Evolutionary conservation across 2,888 invertebrate genomes (phyloP).

Genomic region (Patella depressa): DNA sequence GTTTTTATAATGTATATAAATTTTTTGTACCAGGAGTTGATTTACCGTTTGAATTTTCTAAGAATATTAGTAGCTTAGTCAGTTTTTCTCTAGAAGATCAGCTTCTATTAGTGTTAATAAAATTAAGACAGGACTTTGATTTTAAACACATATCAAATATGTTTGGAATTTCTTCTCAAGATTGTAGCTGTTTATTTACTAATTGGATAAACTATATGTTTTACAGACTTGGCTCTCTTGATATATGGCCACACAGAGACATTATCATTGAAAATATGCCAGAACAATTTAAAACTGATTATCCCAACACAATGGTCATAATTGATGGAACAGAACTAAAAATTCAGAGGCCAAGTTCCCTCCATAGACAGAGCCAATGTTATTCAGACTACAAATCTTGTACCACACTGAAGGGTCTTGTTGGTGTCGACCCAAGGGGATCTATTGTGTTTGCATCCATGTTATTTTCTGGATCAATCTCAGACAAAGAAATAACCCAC

Average conservation of each 20-base stretch:
- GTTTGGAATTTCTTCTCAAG: not conserved
- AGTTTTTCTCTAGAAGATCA: not conserved
- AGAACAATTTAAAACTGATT: not conserved
- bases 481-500: conserved; percentile 26
- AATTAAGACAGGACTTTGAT: not conserved
- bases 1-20: not conserved
- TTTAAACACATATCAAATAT: not conserved
- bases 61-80: not conserved
- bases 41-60: not conserved
- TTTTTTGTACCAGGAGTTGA: not conserved
- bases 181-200: not conserved
- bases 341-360: conserved; percentile 11
- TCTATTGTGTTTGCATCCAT: conserved; percentile 29
- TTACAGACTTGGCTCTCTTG: not conserved
- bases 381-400: conserved; percentile 33
- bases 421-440: conserved; percentile 29
- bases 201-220: conserved; percentile 1
- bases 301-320: conserved; percentile 1
- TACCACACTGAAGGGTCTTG: conserved; percentile 29
- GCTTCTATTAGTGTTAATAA: not conserved
- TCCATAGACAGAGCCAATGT: conserved; percentile 14
- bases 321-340: conserved; percentile 15
- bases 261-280: not conserved
- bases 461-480: conserved; percentile 26
- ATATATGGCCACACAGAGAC: not conserved